Evolutionary conservation across 2,888 invertebrate genomes (phyloP), one percentile per base, ranked within the genome.

Genomic region (Erebia ligea): DNA sequence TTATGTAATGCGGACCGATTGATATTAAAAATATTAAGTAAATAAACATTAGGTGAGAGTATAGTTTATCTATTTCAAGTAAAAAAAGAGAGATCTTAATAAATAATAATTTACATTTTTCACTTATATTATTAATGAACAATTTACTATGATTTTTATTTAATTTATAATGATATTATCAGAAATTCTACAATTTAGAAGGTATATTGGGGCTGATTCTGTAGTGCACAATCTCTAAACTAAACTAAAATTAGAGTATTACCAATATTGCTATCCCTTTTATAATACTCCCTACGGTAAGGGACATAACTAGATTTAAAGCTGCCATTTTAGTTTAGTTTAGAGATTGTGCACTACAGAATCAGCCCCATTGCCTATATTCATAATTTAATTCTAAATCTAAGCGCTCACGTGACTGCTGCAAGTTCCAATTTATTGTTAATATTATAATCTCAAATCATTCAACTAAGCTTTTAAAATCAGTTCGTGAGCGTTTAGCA

Each of bases 1-100:
- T 85, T 77, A 80, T 82, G 84, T 82, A 84, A 78, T 75, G 75
- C 69, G 69, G 73, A 72, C 73, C 64, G 75, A 72, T 63, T 17
- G 34, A 6, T 17, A 8, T 25, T 57, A 25, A 45, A 64, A 70
- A 42, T 64, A 59, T 59, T 11, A 34, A 6, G 34, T 34, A n/a
- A 65, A 70, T 73, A 54, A 69, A 69, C 45, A 34, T 59, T 42
- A 61, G 50, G 57, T 65, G 70, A 68, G 45, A 64, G 67, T 64
- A 59, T 17, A 65, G 15, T 54, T 50, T 11, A 52, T 64, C 50
- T 52, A 34, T 64, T 65, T 42, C 19, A 42, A 65, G 54, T 52
- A 54, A 42, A 65, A 50, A 52, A 13, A 34, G 17, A 64, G 13
- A 56, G 11, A 56, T 56, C 42, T 65, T 65, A 65, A 42, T 66